Conservation (phyloP, 2,888 invertebrate species). For the Philopedon plagiatum region DNA sequence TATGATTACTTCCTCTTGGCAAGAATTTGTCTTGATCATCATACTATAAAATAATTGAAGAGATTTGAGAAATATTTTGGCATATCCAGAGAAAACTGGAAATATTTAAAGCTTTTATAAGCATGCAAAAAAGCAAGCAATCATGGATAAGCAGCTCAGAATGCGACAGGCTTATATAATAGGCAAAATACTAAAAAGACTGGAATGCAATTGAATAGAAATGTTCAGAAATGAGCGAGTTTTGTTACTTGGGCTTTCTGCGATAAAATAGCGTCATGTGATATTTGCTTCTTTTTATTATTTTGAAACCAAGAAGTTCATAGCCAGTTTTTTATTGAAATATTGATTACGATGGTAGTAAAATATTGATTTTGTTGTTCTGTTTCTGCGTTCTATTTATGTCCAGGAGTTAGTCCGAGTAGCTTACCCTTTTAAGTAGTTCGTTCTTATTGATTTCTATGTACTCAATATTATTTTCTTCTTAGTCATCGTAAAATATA, state of each 20-base stretch:
- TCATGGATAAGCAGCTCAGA: not conserved
- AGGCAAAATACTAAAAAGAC: conserved; percentile 1
- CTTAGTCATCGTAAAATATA: too few species aligned
- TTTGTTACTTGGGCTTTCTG: not conserved
- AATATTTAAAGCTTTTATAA: not conserved
- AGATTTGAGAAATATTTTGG: too few species aligned
- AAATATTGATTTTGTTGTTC: too few species aligned
- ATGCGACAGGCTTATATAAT: conserved; percentile 3
- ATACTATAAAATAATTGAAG: too few species aligned
- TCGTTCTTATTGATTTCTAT: too few species aligned
- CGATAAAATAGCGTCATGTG: not conserved
- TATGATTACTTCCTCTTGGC: too few species aligned
- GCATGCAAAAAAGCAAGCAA: not conserved
- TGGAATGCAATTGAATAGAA: conserved; percentile 1
- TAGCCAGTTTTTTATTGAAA: not conserved
- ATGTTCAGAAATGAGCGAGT: not conserved
- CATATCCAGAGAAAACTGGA: not conserved
- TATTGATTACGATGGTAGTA: too few species aligned
- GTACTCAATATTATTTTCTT: too few species aligned
- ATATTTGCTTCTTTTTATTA: not conserved
- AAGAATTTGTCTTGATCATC: too few species aligned
- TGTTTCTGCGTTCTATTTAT: too few species aligned
- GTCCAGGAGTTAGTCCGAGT: too few species aligned
- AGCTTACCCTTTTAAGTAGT: too few species aligned
- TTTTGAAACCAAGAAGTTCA: not conserved